These are phyloP conservation scores for Cephus spinipes DNA, from an alignment of 2,888 invertebrate genomes.

Conservation along the genomic window DNA sequence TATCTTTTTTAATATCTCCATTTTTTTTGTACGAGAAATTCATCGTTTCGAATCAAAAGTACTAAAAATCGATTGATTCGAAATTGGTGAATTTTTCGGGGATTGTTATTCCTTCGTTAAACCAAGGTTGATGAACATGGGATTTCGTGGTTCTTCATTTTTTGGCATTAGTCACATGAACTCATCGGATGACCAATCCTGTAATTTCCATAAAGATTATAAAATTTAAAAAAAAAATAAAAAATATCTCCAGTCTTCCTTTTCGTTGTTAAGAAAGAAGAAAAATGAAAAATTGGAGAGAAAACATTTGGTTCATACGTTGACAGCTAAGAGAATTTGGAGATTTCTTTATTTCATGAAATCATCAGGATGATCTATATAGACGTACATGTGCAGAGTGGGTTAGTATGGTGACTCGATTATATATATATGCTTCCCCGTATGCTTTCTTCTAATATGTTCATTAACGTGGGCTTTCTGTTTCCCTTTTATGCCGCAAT, in stretches of 20 bases:
- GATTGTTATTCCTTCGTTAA: neutral
- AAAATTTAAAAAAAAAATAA: neutral
- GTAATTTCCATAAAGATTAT: neutral
- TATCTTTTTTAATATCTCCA: neutral
- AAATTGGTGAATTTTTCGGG: neutral
- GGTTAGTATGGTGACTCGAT: constrained; percentile 35
- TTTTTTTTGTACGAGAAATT: neutral
- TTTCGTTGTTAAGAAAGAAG: too few species aligned
- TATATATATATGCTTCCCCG: constrained; percentile 49
- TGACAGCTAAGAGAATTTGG: neutral
- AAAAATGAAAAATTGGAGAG: neutral
- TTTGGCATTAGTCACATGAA: neutral
- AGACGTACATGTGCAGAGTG: neutral
- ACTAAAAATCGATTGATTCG: neutral
- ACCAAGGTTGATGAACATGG: neutral
- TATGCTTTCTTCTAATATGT: constrained; percentile 58
- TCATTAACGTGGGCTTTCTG: constrained; percentile 58
- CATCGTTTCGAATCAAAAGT: neutral
- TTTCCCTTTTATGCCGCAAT: constrained; percentile 57
- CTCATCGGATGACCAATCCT: neutral
- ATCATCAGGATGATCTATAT: neutral
- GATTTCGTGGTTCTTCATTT: neutral
- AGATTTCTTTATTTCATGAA: neutral
- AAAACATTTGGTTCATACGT: neutral
- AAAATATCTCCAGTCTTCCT: too few species aligned